These are phyloP conservation scores for Crypturellus tataupa DNA, from an alignment of 2,797 vertebrate species.

Conservation along the genomic window DNA sequence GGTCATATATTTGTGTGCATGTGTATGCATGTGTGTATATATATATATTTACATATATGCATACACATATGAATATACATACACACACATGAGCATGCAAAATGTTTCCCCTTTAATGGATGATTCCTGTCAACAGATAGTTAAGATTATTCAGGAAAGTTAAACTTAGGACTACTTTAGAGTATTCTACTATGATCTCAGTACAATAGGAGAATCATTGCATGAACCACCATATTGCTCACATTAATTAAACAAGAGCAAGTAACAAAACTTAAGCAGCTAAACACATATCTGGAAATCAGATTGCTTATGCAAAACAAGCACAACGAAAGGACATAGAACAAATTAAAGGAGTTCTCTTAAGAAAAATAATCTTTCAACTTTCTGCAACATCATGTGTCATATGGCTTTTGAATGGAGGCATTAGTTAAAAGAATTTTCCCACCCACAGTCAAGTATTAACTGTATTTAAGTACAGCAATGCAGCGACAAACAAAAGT, in stretches of 20 bases:
- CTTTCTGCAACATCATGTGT: slow-evolving; percentile 39
- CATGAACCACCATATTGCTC: slow-evolving; percentile 30
- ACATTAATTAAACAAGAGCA: slow-evolving; percentile 42
- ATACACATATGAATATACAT: not conserved
- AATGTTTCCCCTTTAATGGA: slow-evolving; percentile 33
- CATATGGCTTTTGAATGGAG: slow-evolving; percentile 70
- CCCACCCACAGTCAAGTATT: slow-evolving; percentile 32
- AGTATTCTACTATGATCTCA: slow-evolving; percentile 37
- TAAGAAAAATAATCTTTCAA: slow-evolving; percentile 25
- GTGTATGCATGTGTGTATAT: not conserved
- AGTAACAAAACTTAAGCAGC: slow-evolving; percentile 37
- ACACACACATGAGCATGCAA: not conserved
- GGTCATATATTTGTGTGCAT: not conserved
- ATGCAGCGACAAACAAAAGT: slow-evolving; percentile 36
- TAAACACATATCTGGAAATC: slow-evolving; percentile 1
- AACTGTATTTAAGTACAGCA: slow-evolving; percentile 67
- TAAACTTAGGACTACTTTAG: slow-evolving; percentile 41
- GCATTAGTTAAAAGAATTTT: slow-evolving; percentile 35
- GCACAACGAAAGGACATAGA: slow-evolving; percentile 13
- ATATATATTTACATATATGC: not conserved
- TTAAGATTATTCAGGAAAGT: slow-evolving; percentile 37
- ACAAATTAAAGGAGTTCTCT: slow-evolving; percentile 40
- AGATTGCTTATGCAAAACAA: slow-evolving; percentile 34
- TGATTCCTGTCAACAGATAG: slow-evolving; percentile 8
- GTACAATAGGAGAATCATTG: slow-evolving; percentile 39